phyloP scores from a whole-genome alignment of 2,797 vertebrate species.

The Fratercula arctica region DNA sequence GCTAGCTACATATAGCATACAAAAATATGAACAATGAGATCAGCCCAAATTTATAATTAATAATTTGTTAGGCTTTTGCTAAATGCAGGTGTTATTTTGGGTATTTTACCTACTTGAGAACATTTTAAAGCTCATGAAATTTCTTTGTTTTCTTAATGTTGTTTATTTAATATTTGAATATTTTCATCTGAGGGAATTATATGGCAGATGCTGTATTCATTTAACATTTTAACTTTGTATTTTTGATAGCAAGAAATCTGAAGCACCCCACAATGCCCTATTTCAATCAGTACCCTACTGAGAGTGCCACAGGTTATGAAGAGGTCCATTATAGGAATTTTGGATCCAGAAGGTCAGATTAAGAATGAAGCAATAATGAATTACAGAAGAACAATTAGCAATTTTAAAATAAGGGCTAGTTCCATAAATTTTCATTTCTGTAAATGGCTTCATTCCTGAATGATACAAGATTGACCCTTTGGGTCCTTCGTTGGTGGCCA shows the following conservation, averaged over 20 bases:
- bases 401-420: background rate
- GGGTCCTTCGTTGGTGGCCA: background rate
- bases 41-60: background rate
- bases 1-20: background rate
- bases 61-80: background rate
- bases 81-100: background rate
- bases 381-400: background rate
- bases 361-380: background rate
- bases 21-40: background rate
- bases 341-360: constrained; percentile 12
- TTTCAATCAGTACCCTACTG: background rate
- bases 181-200: background rate
- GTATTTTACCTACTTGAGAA: background rate
- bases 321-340: background rate
- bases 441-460: constrained; percentile 10
- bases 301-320: background rate
- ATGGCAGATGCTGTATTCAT: background rate
- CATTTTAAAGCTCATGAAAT: background rate
- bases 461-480: background rate
- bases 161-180: background rate
- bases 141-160: background rate
- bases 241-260: background rate
- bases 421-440: background rate
- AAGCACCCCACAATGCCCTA: background rate
- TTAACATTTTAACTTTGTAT: background rate